These are phyloP conservation scores for Buceros bicornis DNA, from an alignment of 2,797 vertebrate genomes.

Conservation along the genomic window DNA sequence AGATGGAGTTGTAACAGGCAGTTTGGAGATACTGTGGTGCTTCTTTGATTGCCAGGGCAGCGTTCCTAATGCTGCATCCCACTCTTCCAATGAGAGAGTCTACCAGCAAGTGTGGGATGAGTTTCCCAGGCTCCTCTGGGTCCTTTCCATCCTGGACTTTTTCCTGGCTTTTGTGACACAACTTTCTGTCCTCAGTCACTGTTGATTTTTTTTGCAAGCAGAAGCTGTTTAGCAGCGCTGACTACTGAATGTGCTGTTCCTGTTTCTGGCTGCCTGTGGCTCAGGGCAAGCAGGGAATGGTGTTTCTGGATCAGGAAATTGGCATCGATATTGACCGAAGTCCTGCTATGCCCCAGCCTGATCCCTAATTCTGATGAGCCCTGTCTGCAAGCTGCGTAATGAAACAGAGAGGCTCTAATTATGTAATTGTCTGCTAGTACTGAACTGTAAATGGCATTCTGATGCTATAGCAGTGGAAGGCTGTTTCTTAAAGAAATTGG, in stretches of 20 bases:
- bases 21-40: neutral
- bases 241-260: neutral
- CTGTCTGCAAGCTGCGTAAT: neutral
- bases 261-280: neutral
- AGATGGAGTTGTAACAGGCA: neutral
- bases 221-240: neutral
- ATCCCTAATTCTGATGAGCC: neutral
- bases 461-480: neutral
- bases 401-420: constrained; percentile 14
- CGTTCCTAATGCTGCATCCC: neutral
- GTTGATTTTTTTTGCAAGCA: neutral
- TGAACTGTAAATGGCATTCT: constrained; percentile 29
- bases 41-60: neutral
- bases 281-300: neutral
- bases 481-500: constrained; percentile 8
- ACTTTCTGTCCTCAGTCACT: neutral
- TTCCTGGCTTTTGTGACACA: rapidly evolving
- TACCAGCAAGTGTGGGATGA: neutral
- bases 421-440: neutral
- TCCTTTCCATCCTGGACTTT: neutral
- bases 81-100: neutral
- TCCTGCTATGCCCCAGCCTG: neutral
- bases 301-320: constrained; percentile 22
- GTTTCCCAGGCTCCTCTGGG: neutral
- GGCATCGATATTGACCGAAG: neutral